Evolutionary conservation across 2,888 invertebrate genomes (phyloP), one percentile per base, ranked within the genome.

Genomic region (Dynastes grantii): DNA sequence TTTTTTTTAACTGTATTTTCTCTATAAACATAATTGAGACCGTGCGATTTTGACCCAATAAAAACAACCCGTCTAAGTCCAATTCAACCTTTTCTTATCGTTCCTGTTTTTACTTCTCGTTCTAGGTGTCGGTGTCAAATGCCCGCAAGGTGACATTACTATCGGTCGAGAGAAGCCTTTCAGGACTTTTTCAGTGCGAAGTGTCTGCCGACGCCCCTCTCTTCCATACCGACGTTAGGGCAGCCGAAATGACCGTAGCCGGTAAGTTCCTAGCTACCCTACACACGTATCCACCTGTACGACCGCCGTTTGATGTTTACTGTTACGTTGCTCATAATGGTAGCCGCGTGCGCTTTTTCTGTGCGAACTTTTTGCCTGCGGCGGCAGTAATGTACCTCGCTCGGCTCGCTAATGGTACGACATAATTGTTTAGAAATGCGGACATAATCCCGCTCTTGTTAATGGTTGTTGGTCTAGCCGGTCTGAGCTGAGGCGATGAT

Each of bases 171-270:
- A 90, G 93, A 65, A 91, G 92, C 13, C 90, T 94, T 82, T 92
- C 93, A 79, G 94, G 94, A 2, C 88, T 90, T 82, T 95, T 93
- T 90, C 93, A 92, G 88, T 95, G 94, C 87, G 94, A 94, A 85
- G 94, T 94, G 76, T 93, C 94, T 0, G 94, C 93, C 0, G 94
- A 94, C 83, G 92, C 92, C 0, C 94, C 94, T 0, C 89, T 91
- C 68, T 94, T 94, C 87, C 94, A 94, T 88, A 94, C 94, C 0
- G 91, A 91, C 82, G 92, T 93, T 84, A 88, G 91, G 83, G 90
- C 91, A 0, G 92, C 93, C 3, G 90, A 90, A 8, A 92, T 94
- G 87, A 92, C 92, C 82, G 92, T 94, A 68, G 93, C 93, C 81
- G 94, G 94, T 94, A 86, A 90, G 92, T 37, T 11, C 37, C 49